Evolutionary conservation across 2,888 invertebrate genomes (phyloP).

Genomic region (Ectemnius continuus): DNA sequence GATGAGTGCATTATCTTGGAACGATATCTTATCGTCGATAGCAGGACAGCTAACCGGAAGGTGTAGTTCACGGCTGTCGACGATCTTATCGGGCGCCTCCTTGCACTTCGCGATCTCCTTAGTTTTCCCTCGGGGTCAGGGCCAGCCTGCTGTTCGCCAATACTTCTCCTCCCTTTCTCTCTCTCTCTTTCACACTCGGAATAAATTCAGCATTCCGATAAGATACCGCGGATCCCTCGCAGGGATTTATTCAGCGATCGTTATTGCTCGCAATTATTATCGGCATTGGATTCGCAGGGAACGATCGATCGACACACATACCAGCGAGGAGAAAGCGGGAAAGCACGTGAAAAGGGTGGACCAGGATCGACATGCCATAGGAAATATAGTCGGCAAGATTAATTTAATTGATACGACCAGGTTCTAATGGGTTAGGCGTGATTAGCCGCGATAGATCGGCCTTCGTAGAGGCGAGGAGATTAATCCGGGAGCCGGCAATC

Average conservation of each 20-base stretch:
- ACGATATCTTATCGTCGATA: conserved; percentile 56
- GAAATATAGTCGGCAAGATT: conserved; percentile 33
- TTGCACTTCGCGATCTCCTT: conserved; percentile 39
- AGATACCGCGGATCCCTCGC: no score
- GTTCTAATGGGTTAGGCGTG: conserved; percentile 48
- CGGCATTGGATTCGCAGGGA: not conserved
- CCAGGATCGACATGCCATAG: not conserved
- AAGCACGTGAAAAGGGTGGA: not conserved
- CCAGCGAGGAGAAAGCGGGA: not conserved
- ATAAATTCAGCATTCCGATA: no score
- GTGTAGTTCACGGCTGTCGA: conserved; percentile 45
- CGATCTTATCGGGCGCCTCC: conserved; percentile 53
- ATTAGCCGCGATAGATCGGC: conserved; percentile 55
- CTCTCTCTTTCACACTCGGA: not conserved
- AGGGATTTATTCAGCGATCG: no score
- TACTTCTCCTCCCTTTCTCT: not conserved
- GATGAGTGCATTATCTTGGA: conserved; percentile 54
- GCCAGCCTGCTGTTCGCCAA: conserved; percentile 1
- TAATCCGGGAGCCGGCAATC: conserved; percentile 43
- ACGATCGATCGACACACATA: not conserved
- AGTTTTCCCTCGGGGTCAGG: conserved; percentile 46
- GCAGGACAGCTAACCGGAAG: conserved; percentile 57
- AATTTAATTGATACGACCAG: conserved; percentile 52
- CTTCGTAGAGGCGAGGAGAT: conserved; percentile 44
- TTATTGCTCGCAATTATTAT: no score